These are phyloP conservation scores for Hyles euphorbiae DNA, from an alignment of 1,140 invertebrate species.

Conservation along the genomic window DNA sequence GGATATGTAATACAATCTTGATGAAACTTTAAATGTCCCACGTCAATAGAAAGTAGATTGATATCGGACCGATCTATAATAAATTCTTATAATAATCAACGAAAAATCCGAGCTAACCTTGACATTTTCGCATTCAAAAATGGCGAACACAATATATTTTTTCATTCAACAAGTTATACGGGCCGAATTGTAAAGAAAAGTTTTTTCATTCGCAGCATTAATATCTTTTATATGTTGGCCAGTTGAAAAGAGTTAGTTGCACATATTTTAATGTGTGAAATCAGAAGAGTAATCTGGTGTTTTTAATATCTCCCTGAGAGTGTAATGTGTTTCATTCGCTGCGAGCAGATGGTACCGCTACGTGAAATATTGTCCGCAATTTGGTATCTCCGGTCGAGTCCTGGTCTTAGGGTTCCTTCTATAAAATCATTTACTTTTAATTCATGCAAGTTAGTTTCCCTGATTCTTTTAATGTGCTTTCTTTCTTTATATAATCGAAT, in stretches of 20 bases:
- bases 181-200: constrained; percentile 19
- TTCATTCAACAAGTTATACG: constrained; percentile 29
- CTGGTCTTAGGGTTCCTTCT: constrained; percentile 7
- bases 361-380: constrained; percentile 46
- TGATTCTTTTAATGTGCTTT: too few relatives aligned
- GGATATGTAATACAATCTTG: too few relatives aligned
- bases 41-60: too few relatives aligned
- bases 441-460: too few relatives aligned
- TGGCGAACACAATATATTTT: background rate
- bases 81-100: too few relatives aligned
- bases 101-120: too few relatives aligned
- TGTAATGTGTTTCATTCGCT: constrained; percentile 39
- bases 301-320: constrained; percentile 34
- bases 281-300: constrained; percentile 21
- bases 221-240: constrained; percentile 18
- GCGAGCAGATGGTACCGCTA: constrained; percentile 36
- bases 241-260: constrained; percentile 8
- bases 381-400: constrained; percentile 22
- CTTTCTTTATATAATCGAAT: too few relatives aligned
- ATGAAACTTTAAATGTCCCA: too few relatives aligned
- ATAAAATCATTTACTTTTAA: too few relatives aligned
- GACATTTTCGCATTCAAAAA: too few relatives aligned
- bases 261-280: constrained; percentile 17
- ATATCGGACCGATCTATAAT: too few relatives aligned
- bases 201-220: constrained; percentile 12